phyloP scores from a whole-genome alignment of 1,140 invertebrate species.

The Brachionus plicatilis region DNA sequence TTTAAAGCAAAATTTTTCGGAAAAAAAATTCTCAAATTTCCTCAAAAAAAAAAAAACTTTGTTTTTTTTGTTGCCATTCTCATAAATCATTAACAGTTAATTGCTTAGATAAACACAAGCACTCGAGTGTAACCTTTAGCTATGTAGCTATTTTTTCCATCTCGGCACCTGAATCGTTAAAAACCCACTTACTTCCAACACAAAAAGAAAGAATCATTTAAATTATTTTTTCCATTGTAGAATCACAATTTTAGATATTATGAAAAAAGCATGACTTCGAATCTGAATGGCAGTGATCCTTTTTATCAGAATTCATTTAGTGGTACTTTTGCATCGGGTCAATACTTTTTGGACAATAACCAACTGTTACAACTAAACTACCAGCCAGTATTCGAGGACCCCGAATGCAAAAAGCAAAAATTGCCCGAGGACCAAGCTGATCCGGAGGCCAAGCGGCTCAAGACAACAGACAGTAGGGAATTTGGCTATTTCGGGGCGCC shows the following conservation, averaged over 20 bases:
- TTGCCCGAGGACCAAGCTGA: neutral
- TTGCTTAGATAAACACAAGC: neutral
- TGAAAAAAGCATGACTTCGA: slow-evolving; percentile 8
- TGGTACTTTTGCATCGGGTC: neutral
- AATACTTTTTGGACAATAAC: neutral
- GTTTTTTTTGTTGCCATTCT: neutral
- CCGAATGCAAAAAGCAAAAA: neutral
- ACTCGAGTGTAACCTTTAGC: neutral
- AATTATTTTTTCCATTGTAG: neutral
- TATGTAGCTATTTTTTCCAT: neutral
- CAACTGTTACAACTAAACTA: neutral
- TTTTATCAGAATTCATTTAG: neutral
- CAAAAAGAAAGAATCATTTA: neutral
- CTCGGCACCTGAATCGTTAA: neutral
- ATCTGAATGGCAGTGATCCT: neutral
- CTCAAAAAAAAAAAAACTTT: neutral
- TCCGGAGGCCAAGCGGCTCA: neutral
- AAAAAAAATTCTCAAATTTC: neutral
- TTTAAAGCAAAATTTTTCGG: neutral
- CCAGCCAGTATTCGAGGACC: neutral
- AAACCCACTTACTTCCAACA: neutral
- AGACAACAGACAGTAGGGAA: neutral
- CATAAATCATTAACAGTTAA: slow-evolving; percentile 20
- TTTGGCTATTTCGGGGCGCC: neutral
- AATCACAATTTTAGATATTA: neutral